These are phyloP conservation scores for Gobius niger DNA, from an alignment of 2,113 vertebrate genomes.

Conservation along the genomic window DNA sequence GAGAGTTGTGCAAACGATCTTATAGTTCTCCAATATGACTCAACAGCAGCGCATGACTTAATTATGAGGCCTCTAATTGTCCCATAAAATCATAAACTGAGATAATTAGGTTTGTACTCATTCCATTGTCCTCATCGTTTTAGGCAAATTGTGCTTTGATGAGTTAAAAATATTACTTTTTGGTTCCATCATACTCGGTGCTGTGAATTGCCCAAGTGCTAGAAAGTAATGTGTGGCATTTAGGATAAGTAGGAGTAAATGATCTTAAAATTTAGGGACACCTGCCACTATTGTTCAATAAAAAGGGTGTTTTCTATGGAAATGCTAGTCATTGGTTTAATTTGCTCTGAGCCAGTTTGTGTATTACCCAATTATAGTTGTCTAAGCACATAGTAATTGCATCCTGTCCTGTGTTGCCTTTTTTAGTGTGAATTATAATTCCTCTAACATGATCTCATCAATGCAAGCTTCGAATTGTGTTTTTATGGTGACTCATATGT, in stretches of 20 bases:
- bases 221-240: neutral
- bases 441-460: slow-evolving; percentile 66
- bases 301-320: neutral
- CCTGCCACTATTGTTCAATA: neutral
- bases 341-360: neutral
- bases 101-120: slow-evolving; percentile 5
- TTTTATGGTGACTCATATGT: slow-evolving; percentile 61
- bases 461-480: slow-evolving; percentile 57
- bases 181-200: neutral
- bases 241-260: neutral
- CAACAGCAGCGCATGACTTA: neutral
- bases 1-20: neutral
- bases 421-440: slow-evolving; percentile 32
- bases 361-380: neutral
- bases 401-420: neutral
- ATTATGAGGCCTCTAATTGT: slow-evolving; percentile 5
- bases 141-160: neutral
- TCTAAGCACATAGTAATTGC: neutral
- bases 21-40: slow-evolving; percentile 3
- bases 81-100: slow-evolving; percentile 3
- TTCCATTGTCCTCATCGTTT: neutral
- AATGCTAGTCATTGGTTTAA: neutral
- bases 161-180: slow-evolving; percentile 3
- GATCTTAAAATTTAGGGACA: slow-evolving; percentile 1
- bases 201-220: neutral